Evolutionary conservation across 1,140 invertebrate species (phyloP), one percentile per base, ranked within the genome.

Genomic region (Bombus superbus): DNA sequence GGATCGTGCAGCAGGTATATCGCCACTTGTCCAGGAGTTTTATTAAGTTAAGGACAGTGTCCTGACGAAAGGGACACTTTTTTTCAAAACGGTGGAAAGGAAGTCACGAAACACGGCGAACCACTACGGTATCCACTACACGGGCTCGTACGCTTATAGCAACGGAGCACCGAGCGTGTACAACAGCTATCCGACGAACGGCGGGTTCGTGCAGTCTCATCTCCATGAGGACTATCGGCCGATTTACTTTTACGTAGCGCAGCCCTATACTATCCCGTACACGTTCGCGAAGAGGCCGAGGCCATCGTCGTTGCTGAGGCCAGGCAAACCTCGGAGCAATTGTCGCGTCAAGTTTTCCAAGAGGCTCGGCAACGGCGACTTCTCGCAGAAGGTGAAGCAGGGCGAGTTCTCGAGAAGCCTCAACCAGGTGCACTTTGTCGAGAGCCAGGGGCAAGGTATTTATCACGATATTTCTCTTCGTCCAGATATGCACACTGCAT

Each of bases 221-320:
- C 84, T 92, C 1, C 92, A 94, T 85, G 94, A 95, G 83, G 94
- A 94, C 79, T 95, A 95, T 71, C 88, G 94, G 69, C 94, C 94
- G 79, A 95, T 95, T 76, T 95, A 95, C 86, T 95, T 95, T 86
- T 95, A 95, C 90, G 94, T 95, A 64, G 94, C 94, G 25, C 94
- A 95, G 79, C 94, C 94, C n/a, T 95, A 95, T 71, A 95, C 94
- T 35, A 95, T 95, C 74, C 94, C 94, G 53, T 94, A 94, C 69
- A 94, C 94, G 22, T 94, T 94, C 79, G 94, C 94, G 25, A 94
- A 93, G 62, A 91, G 93, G 13, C 93, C 94, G n/a, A 94, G 92
- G 74, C 91, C 89, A 53, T 86, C 88, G 44, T 93, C 92, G 22
- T 38, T 95, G 25, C 90, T 92, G 59, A 93, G 93, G 76, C 86